A percentile compares a stretch with the other conserved stretches of the same genome.
Conservation (phyloP, 2,888 invertebrate species). For the Morpho deidamia region DNA sequence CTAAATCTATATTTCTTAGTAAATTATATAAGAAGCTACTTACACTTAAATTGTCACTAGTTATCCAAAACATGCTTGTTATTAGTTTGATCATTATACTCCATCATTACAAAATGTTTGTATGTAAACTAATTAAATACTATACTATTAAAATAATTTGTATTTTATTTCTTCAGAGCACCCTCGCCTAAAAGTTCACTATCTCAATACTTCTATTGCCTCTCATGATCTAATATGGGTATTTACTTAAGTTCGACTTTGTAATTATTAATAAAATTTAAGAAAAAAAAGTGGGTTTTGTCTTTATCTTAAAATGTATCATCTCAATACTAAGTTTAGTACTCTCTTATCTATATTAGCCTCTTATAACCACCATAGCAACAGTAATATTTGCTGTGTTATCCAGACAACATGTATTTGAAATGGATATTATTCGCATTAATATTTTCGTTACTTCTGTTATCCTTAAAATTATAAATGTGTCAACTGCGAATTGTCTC, state of each 20-base stretch:
- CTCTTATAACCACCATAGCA: too few relatives aligned
- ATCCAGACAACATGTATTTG: too few relatives aligned
- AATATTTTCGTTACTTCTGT: too few relatives aligned
- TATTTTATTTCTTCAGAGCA: slow-evolving; percentile 41
- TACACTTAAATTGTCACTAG: slow-evolving; percentile 62
- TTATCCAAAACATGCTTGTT: slow-evolving; percentile 65
- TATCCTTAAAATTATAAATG: too few relatives aligned
- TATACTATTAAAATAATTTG: slow-evolving; percentile 65
- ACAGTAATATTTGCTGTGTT: too few relatives aligned
- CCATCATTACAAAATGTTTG: slow-evolving; percentile 76
- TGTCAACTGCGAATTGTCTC: too few relatives aligned
- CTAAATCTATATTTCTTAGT: slow-evolving; percentile 41
- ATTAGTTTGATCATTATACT: slow-evolving; percentile 75
- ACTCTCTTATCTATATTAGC: too few relatives aligned
- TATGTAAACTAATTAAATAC: slow-evolving; percentile 78
- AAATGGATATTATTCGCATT: too few relatives aligned
- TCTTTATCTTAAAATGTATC: background rate
- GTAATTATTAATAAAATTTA: slow-evolving; percentile 10
- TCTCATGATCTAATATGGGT: slow-evolving; percentile 4
- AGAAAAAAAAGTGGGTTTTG: background rate
- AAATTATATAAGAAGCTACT: slow-evolving; percentile 49
- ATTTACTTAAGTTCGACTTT: slow-evolving; percentile 8
- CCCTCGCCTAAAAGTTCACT: background rate
- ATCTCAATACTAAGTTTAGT: too few relatives aligned
- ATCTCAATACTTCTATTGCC: slow-evolving; percentile 4